These are phyloP conservation scores for Rugalucina vietnamica DNA, from an alignment of 2,888 invertebrate species.

Conservation along the genomic window DNA sequence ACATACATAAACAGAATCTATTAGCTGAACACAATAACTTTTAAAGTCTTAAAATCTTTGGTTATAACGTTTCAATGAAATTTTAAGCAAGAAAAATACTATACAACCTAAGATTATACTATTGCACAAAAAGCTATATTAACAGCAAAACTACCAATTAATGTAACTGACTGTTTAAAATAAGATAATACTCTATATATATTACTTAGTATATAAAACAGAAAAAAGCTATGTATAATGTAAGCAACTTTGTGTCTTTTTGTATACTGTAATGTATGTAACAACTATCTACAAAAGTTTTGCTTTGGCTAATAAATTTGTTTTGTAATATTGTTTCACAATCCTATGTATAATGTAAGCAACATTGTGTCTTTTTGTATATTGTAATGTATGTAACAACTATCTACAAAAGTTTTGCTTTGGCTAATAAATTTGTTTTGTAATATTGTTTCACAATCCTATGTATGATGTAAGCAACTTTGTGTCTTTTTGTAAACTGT, in stretches of 20 bases:
- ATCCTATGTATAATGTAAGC: neutral
- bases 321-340: too few species aligned
- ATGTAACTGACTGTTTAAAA: neutral
- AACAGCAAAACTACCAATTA: conserved; percentile 8
- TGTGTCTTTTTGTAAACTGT: neutral
- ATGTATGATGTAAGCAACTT: neutral
- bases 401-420: too few species aligned
- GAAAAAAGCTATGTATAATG: neutral
- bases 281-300: neutral
- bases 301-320: too few species aligned
- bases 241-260: conserved; percentile 4
- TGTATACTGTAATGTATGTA: neutral
- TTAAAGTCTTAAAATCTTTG: conserved; percentile 7
- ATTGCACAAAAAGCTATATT: conserved; percentile 16
- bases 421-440: too few species aligned
- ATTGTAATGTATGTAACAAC: neutral
- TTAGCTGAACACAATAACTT: conserved; percentile 1
- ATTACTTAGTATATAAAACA: neutral
- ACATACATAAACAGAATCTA: neutral
- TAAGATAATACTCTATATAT: conserved; percentile 6
- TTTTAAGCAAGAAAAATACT: neutral
- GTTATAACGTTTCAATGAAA: neutral
- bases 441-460: too few species aligned
- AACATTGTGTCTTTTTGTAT: neutral
- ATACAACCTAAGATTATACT: conserved; percentile 3